Base-by-base conservation (phyloP, 35 echinoderm and acorn worm genomes). In the Heliocidaris erythrogramma region DNA sequence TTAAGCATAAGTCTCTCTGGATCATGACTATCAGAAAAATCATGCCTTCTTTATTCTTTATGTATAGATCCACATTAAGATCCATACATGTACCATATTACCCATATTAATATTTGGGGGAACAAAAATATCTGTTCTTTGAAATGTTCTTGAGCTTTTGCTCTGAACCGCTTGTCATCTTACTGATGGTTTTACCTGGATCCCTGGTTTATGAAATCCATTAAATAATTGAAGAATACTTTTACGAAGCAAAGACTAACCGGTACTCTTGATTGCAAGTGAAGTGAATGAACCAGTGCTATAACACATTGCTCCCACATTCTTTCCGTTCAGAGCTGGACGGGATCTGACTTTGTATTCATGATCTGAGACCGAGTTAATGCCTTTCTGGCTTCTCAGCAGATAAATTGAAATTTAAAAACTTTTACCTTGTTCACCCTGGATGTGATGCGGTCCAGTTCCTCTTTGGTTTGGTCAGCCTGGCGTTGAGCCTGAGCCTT, bases 401-500 rank as follows among this genome's bases (percentile, higher is more conserved):
- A 89, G 12, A 89, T 14, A 89, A 13, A 10, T 14, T 89, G 31
- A 48, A 48, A 89, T 2, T 13, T 47, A 14, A 32, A 0, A 18
- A 89, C 32, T 18, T 18, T 35, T 97, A 99, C 98, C 98, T 97
- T 94, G 50, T 96, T 97, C 84, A 99, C 95, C 31, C 98, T 96
- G 24, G 84, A 59, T 21, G 94, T 95, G 18, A 99, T 99, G 90
- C 97, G 96, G 18, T 94, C 92, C 47, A 99, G 93, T 49, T 99
- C 97, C 94, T 99, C 96, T 85, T 99, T 96, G 21, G 98, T 97
- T 85, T 96, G 96, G 52, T 97, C 97, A 48, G 97, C 95, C 85
- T 95, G 71, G 21, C 98, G 94, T 50, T 97, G 93, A 5, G 96
- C 96, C 86, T 95, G 96, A 13, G 97, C 97, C 30, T 95, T 96